Base-by-base conservation (phyloP, 1,140 invertebrate species). In the Andrena cerasifolii region DNA sequence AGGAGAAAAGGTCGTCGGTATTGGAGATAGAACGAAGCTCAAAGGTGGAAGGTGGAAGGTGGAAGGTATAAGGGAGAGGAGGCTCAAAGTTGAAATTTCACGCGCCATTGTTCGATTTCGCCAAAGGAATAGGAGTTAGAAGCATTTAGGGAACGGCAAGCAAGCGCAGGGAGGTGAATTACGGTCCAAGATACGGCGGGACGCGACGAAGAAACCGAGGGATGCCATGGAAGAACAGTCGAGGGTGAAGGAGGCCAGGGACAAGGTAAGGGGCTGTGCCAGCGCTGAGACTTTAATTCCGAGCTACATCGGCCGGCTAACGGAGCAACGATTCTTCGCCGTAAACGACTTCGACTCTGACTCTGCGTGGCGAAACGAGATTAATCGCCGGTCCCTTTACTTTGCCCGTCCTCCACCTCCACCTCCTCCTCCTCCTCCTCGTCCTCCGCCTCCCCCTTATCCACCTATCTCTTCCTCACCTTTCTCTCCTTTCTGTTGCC, bases 51-150 rank as follows among this genome's bases (percentile, higher is more conserved):
- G 21, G 14, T 45, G 68, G 58, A 68, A 36, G 43, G n/a, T n/a
- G n/a, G n/a, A n/a, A n/a, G n/a, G n/a, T n/a, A n/a, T n/a, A 47
- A 67, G 82, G 75, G 53, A 58, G 76, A 70, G 84, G 82, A 81
- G 86, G 87, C 88, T 90, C 87, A 89, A 91, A 91, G 90, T 91
- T 90, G 90, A 91, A 92, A 91, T 92, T 92, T 92, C 90, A 91
- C 89, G 90, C 89, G 89, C 90, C 89, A 92, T 92, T 92, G 91
- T 92, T 92, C 89, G 89, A 91, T 91, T 83, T 78, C 68, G 82
- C 68, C 82, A 86, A 86, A 91, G 88, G 86, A 91, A 90, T 90
- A 91, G 89, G 87, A 90, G 89, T 90, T 90, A 86, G 89, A 86
- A 87, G 88, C 89, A 91, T 91, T 91, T 91, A 90, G 90, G 86